Evolutionary conservation across 2,888 invertebrate species (phyloP), one percentile per base, ranked within the genome.

Genomic region (Coenonympha arcania): DNA sequence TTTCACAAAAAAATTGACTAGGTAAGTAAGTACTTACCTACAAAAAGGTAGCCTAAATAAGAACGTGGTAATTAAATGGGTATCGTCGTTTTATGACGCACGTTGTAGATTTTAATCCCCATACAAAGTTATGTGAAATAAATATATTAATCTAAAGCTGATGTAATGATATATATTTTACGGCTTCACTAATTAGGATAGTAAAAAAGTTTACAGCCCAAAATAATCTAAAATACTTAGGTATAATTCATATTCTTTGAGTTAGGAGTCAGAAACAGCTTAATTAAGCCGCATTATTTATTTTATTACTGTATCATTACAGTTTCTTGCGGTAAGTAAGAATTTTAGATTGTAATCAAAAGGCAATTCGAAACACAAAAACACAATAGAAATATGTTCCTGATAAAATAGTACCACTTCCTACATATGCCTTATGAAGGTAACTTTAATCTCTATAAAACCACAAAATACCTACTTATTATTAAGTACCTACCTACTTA

Each of bases 271-370:
- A 54, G 58, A 53, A 62, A 57, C 51, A 58, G 57, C 54, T 62
- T 65, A 65, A 68, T 68, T 69, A 69, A 64, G 60, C 42, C 49
- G 57, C 52, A 62, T 65, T 63, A 63, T 64, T 56, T 61, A 61
- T 64, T 66, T 67, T 61, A 64, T 64, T 63, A 58, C 51, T 52
- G 49, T 52, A 54, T 61, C 58, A 61, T 68, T 65, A 62, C 56
- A 61, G 57, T 60, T 62, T 58, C 56, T 60, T 57, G 59, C 60
- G 55, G 60, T 60, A 63, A n/a, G n/a, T n/a, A n/a, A 59, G 61
- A 63, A 61, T 66, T 64, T 64, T 54, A 65, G 71, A 72, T 72
- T 50, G 31, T 62, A 61, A 73, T 73, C 73, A 53, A 34, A 15
- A 44, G 52, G 54, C 52, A 55, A 50, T 59, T 53, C 46, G 43